Conservation (phyloP, 2,888 invertebrate species). For the Plusia festucae region DNA sequence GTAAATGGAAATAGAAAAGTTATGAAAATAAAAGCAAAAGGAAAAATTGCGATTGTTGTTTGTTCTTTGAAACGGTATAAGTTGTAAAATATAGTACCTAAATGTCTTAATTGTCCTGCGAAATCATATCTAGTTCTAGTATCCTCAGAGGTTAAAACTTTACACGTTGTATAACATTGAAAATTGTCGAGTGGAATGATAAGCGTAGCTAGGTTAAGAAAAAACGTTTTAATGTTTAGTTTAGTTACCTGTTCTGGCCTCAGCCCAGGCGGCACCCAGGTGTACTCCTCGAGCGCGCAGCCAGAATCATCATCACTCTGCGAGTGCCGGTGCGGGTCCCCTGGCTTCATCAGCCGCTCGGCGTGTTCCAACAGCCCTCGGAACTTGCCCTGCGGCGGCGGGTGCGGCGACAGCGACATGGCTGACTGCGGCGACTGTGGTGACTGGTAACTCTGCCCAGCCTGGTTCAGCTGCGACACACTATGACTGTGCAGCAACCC, state of each 20-base stretch:
- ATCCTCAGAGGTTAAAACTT: no score
- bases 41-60: no score
- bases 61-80: no score
- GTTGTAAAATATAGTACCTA: no score
- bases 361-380: conserved; percentile 85
- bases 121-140: no score
- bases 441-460: conserved; percentile 76
- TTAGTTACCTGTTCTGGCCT: conserved; percentile 97
- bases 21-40: not conserved
- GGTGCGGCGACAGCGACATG: conserved; percentile 85
- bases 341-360: conserved; percentile 90
- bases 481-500: conserved; percentile 76
- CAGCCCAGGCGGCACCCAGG: conserved; percentile 99
- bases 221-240: not conserved
- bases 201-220: no score
- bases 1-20: not conserved
- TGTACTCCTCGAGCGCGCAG: conserved; percentile 99
- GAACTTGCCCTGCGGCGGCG: conserved; percentile 83
- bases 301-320: conserved; percentile 99
- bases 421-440: conserved; percentile 83
- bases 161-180: no score
- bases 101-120: no score
- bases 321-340: conserved; percentile 95
- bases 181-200: no score
- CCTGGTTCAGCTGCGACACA: conserved; percentile 74